Evolutionary conservation across 2,113 vertebrate species (phyloP).

Genomic region (Corythaeola cristata): DNA sequence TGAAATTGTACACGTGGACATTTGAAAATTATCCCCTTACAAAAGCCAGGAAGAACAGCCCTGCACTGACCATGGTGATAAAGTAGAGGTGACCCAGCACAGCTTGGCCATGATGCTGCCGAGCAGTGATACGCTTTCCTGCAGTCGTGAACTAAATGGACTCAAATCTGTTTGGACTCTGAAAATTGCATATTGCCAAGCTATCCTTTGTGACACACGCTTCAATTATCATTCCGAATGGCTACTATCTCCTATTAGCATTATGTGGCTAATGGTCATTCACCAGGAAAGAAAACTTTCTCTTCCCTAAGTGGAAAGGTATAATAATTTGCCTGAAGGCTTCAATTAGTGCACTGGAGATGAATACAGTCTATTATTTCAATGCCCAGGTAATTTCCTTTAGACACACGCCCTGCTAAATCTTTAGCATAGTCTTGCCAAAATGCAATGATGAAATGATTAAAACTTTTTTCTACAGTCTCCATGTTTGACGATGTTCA

Average conservation of each 20-base stretch:
- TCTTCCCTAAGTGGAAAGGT: not conserved
- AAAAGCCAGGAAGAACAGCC: not conserved
- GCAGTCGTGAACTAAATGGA: not conserved
- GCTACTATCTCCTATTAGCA: not conserved
- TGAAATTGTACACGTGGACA: not conserved
- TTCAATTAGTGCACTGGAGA: not conserved
- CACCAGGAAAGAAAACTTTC: not conserved
- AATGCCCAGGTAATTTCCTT: not conserved
- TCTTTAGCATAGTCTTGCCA: not conserved
- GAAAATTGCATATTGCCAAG: not conserved
- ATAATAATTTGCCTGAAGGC: conserved; percentile 12
- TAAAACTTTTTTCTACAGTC: not conserved
- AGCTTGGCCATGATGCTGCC: not conserved
- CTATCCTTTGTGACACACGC: not conserved
- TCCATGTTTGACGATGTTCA: fast-evolving
- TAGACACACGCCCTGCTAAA: not conserved
- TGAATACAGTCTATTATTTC: not conserved
- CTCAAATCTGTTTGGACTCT: not conserved
- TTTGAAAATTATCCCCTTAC: not conserved
- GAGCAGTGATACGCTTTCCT: not conserved
- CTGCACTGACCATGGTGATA: not conserved
- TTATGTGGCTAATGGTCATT: not conserved
- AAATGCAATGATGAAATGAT: not conserved
- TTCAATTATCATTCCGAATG: not conserved
- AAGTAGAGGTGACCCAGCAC: not conserved